Conservation (phyloP, 2,888 invertebrate species). For the Lasioglossum calceatum region DNA sequence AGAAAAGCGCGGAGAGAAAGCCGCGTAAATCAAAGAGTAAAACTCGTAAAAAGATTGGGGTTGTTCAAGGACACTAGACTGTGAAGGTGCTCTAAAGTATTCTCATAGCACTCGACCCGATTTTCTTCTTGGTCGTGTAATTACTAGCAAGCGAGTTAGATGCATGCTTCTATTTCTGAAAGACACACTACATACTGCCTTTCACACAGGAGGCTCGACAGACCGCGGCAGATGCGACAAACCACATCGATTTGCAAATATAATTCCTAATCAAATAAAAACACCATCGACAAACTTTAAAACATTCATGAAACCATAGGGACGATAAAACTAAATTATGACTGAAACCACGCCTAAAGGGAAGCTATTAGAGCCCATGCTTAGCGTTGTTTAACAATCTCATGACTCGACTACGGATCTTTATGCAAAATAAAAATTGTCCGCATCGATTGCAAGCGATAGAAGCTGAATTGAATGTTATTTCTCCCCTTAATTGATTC, state of each 20-base stretch:
- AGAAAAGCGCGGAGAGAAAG: constrained; percentile 9
- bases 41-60: constrained; percentile 40
- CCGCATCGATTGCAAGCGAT: too few relatives aligned
- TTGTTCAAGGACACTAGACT: constrained; percentile 52
- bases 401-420: neutral
- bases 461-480: too few relatives aligned
- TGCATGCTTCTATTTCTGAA: constrained; percentile 9
- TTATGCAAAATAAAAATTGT: too few relatives aligned
- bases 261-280: neutral
- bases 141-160: constrained; percentile 38
- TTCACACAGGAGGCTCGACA: neutral
- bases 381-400: neutral
- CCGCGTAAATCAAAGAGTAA: constrained; percentile 34
- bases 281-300: neutral
- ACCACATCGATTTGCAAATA: neutral
- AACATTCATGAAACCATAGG: neutral
- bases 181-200: neutral
- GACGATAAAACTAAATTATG: neutral
- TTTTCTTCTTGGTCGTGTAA: constrained; percentile 45
- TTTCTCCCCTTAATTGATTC: too few relatives aligned
- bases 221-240: neutral
- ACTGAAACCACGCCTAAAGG: neutral
- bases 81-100: constrained; percentile 53
- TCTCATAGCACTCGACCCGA: constrained; percentile 67
- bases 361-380: neutral